Evolutionary conservation across 2,888 invertebrate species (phyloP), one percentile per base, ranked within the genome.

Genomic region (Eudemis profundana): DNA sequence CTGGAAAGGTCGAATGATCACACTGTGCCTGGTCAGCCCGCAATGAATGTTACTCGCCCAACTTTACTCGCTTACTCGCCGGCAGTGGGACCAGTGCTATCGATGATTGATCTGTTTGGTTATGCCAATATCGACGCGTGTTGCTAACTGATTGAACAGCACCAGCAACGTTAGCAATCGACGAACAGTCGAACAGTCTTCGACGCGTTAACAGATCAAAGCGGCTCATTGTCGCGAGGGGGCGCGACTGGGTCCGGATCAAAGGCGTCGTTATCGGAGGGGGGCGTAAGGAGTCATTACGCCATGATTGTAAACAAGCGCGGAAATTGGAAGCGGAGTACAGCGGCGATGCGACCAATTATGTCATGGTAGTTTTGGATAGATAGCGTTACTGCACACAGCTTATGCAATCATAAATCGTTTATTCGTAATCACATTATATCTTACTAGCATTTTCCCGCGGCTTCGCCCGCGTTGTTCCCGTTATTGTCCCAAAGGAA

Each of bases 311-410:
- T 44, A 44, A 46, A 57, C 44, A 57, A 57, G 29, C 56, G 56
- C 56, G 56, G 56, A 57, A 57, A 57, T 57, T 57, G 46, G 46
- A 46, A 57, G 44, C 46, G 19, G 44, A 46, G 56, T 23, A 8
- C 23, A 21, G 7, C 38, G 14, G 51, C 23, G 56, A 27, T 29
- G n/a, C 27, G 29, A 29, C 44, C 44, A 57, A 57, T 57, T 42
- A 44, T 33, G 29, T 29, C 29, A 29, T 33, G 44, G 56, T 27
- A 15, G 56, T n/a, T 7, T 21, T 19, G n/a, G 0, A n/a, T n/a
- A n/a, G n/a, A n/a, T n/a, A n/a, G n/a, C n/a, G n/a, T n/a, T n/a
- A n/a, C n/a, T n/a, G n/a, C n/a, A n/a, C n/a, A n/a, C n/a, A n/a
- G n/a, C n/a, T n/a, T n/a, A n/a, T n/a, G n/a, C n/a, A n/a, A n/a